Base-by-base conservation (phyloP, 2,113 vertebrate species). In the Nasalis larvatus region DNA sequence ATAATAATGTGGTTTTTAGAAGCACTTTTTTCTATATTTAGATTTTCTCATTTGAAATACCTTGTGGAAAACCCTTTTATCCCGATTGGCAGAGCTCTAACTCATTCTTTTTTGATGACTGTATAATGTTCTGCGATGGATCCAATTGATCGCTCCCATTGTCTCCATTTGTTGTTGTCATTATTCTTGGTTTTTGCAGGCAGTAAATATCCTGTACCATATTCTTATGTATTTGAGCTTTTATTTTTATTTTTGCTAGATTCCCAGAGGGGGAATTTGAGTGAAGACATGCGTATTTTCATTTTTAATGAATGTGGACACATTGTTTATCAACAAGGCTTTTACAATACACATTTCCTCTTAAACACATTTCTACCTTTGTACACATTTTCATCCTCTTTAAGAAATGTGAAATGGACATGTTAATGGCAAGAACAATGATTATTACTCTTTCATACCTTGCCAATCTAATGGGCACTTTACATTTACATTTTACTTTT, bases 1-100 rank as follows among this genome's bases (percentile, higher is more conserved):
- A 42, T 86, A 96, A 63, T 54, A 96, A 82, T n/a, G 12, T 58
- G 12, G 14, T 93, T 94, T 76, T 89, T 8, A 86, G 82, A 97
- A 49, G 7, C 11, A 58, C 18, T n/a, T 94, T 83, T 86, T 20
- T 66, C 16, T 66, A 52, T 56, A 68, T 66, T 69, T 94, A 94
- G 49, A 74, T 77, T 88, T 85, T 69, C 37, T 94, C 23, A 54
- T 69, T 69, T 16, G 74, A 78, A 96, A 63, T 35, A 58, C 23
- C 9, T 47, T 86, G 9, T 69, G 40, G 17, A 89, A 80, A 80
- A 25, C 30, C 16, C 32, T 90, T 94, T 42, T 66, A 66, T 42
- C 13, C 14, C 6, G 77, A 35, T 6, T 84, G 66, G 8, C 11
- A 6, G 52, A 76, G 9, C 40, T 92, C 0, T 63, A 45, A 71